Percentiles rank a stretch among this genome's conserved stretches.
These are phyloP conservation scores for Andrena praecox DNA, from an alignment of 2,888 invertebrate genomes.

Conservation along the genomic window DNA sequence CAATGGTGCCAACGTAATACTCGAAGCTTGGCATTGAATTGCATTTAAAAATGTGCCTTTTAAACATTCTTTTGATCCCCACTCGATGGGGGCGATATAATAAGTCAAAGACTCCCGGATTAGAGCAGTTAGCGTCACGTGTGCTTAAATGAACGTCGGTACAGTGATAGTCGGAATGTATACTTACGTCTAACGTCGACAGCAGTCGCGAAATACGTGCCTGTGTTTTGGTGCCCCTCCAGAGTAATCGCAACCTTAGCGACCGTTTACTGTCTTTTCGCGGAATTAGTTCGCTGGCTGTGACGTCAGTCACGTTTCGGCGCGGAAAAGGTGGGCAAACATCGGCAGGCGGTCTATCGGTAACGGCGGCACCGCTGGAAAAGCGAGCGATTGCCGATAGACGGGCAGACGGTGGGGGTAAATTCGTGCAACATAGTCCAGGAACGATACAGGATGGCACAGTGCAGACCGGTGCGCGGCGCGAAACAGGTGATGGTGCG, in stretches of 20 bases:
- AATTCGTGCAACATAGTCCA: conserved; percentile 76
- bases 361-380: conserved; percentile 32
- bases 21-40: no score
- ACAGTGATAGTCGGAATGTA: background rate
- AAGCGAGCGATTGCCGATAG: conserved; percentile 40
- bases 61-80: background rate
- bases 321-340: conserved; percentile 16
- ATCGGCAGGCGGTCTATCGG: conserved; percentile 38
- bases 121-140: background rate
- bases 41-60: background rate
- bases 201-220: background rate
- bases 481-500: conserved; percentile 62
- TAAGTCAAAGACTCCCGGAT: background rate
- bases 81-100: background rate
- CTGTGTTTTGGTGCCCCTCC: background rate
- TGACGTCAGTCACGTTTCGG: conserved; percentile 32
- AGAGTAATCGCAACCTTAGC: background rate
- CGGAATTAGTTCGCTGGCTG: background rate
- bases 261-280: conserved; percentile 1
- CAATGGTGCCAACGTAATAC: no score
- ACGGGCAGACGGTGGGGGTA: conserved; percentile 68
- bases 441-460: conserved; percentile 77
- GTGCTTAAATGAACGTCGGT: conserved; percentile 15
- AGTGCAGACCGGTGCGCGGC: conserved; percentile 53
- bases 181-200: background rate